Base-by-base conservation (phyloP, 2,888 invertebrate species). In the Crossocerus cetratus region DNA sequence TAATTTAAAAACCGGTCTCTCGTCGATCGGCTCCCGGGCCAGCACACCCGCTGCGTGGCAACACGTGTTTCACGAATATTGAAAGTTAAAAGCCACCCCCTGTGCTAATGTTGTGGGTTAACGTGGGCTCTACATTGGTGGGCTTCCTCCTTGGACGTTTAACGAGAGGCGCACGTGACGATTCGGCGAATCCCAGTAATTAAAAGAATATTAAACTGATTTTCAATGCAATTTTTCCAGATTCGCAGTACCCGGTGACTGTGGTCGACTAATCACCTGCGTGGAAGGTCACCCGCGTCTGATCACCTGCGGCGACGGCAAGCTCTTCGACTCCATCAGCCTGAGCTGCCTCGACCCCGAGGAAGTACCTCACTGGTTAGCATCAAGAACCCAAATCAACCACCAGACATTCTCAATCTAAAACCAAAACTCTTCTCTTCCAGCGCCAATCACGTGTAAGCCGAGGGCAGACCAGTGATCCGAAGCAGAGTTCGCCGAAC, bases 251-350 rank as follows among this genome's bases (percentile, higher is more conserved):
- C 95, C 96, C 56, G 96, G 96, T 16, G 97, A 97, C 90, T 96
- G 96, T 89, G 95, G 95, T 88, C 94, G 95, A 71, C 92, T 97
- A 78, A 96, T 98, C 90, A 97, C 97, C 73, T 98, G 98, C 89
- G 97, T 98, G 54, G 96, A 97, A 84, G 96, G 97, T 23, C 94
- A 95, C 89, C 98, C 98, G 2, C 93, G 98, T 73, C 93, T 98
- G 78, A 95, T 97, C 86, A 93, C 95, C 69, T 98, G 98, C 87
- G 97, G 95, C 3, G 96, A 97, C 82, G 96, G 94, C 86, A 96
- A 96, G 90, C 94, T 96, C 61, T 96, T 98, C 86, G 97, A 97
- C 84, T 95, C 96, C 86, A 92, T 94, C 78, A 94, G 94, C 84
- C 92, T 97, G 56, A 95, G 96, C 70, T 98, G 97, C 86, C 95